phyloP scores from a whole-genome alignment of 2,113 vertebrate species.

The Larimichthys crocea region DNA sequence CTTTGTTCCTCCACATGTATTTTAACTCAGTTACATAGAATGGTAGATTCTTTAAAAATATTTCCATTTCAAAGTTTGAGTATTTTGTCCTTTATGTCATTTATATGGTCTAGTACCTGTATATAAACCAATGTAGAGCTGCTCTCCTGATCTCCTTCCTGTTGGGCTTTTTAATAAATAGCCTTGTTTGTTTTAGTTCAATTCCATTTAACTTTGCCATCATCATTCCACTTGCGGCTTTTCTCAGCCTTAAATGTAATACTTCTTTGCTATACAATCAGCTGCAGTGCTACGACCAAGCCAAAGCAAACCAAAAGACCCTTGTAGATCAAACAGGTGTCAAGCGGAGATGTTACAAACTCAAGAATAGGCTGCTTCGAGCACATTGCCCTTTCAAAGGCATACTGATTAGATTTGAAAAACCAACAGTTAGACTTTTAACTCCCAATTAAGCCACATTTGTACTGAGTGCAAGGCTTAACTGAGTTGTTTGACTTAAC shows the following conservation, averaged over 20 bases:
- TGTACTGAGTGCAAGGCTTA: conserved; percentile 48
- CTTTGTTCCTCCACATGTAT: not conserved
- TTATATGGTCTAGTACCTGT: not conserved
- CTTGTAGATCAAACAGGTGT: conserved; percentile 6
- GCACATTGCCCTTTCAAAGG: conserved; percentile 51
- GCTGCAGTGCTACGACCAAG: not conserved
- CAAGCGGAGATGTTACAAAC: conserved; percentile 28
- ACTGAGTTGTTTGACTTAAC: conserved; percentile 62
- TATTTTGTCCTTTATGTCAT: not conserved
- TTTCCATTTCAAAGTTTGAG: not conserved
- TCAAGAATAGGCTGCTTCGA: conserved; percentile 7
- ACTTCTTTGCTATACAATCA: not conserved
- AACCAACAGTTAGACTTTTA: conserved; percentile 52
- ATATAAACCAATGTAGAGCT: not conserved
- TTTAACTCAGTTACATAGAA: not conserved
- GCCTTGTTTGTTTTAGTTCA: not conserved
- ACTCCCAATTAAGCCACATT: conserved; percentile 65
- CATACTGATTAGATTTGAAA: conserved; percentile 62
- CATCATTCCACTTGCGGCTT: conserved; percentile 4
- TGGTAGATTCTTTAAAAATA: not conserved
- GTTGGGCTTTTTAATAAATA: not conserved
- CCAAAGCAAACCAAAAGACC: conserved; percentile 34
- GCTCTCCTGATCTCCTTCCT: not conserved
- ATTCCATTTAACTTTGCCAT: conserved; percentile 5
- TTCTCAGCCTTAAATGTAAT: not conserved